These are phyloP conservation scores for Ridgeia piscesae DNA, from an alignment of 1,140 invertebrate species.

Conservation along the genomic window DNA sequence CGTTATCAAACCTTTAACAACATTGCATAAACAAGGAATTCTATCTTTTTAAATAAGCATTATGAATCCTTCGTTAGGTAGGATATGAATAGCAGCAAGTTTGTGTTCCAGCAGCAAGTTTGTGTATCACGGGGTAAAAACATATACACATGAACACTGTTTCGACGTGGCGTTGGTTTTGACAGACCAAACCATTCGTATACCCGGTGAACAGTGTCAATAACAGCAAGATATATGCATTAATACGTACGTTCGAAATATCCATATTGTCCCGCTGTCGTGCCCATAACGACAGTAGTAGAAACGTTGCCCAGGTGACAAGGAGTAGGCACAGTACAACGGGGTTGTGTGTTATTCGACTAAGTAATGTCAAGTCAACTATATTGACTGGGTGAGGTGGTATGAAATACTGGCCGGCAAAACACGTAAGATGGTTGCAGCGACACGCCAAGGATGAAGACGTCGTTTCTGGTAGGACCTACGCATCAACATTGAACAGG, in stretches of 20 bases:
- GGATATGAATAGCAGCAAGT: no score
- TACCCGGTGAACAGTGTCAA: no score
- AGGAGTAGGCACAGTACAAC: neutral
- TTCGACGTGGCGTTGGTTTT: no score
- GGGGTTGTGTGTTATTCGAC: neutral
- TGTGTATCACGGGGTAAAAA: no score
- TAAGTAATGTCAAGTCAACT: neutral
- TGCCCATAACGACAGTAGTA: neutral
- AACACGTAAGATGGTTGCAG: neutral
- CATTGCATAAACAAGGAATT: no score
- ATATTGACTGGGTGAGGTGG: neutral
- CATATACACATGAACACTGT: no score
- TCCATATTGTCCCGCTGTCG: neutral
- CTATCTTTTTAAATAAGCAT: no score
- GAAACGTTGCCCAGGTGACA: neutral
- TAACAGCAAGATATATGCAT: no score
- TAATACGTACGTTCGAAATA: neutral
- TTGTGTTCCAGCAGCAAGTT: no score
- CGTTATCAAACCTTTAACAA: no score
- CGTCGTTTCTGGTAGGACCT: neutral
- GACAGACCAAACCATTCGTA: no score
- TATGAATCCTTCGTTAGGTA: no score
- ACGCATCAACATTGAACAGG: neutral
- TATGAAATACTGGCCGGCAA: neutral
- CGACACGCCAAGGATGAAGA: neutral